A percentile compares a stretch with the other conserved stretches of the same genome.
phyloP scores from a whole-genome alignment of 2,797 vertebrate species.

The Thripadectes ignobilis region DNA sequence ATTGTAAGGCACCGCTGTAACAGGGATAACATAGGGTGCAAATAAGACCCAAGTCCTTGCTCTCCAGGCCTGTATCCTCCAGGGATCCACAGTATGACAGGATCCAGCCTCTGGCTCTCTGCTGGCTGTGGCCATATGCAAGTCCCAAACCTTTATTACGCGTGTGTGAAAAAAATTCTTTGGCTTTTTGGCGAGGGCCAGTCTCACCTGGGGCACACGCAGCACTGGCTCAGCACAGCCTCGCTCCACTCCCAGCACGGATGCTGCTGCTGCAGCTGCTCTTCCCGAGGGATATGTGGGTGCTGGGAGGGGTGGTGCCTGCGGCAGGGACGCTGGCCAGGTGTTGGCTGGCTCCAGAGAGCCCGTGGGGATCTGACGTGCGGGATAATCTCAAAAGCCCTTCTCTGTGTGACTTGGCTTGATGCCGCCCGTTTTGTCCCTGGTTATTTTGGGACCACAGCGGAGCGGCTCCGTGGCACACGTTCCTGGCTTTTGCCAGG shows the following conservation, averaged over 20 bases:
- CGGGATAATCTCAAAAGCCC: not conserved
- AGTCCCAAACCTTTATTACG: not conserved
- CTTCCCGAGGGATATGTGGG: accelerated
- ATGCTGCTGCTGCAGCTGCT: not conserved
- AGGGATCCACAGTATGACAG: accelerated
- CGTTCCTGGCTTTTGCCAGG: not conserved
- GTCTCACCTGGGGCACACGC: not conserved
- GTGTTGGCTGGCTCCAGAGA: not conserved
- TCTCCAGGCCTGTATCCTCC: accelerated
- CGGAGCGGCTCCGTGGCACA: accelerated
- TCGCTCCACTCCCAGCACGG: accelerated
- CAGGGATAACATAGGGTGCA: not conserved
- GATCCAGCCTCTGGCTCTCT: not conserved
- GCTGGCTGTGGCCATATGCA: accelerated
- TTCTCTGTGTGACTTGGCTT: not conserved
- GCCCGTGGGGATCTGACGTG: not conserved
- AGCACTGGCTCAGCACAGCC: accelerated
- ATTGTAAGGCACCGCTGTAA: accelerated
- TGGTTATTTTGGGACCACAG: not conserved
- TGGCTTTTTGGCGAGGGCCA: not conserved
- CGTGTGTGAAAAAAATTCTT: accelerated
- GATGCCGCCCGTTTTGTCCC: not conserved
- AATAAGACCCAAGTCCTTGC: not conserved
- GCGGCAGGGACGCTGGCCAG: not conserved
- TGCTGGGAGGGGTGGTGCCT: not conserved